Base-by-base conservation (phyloP, 2,888 invertebrate genomes). In the Lepidonotus clava region DNA sequence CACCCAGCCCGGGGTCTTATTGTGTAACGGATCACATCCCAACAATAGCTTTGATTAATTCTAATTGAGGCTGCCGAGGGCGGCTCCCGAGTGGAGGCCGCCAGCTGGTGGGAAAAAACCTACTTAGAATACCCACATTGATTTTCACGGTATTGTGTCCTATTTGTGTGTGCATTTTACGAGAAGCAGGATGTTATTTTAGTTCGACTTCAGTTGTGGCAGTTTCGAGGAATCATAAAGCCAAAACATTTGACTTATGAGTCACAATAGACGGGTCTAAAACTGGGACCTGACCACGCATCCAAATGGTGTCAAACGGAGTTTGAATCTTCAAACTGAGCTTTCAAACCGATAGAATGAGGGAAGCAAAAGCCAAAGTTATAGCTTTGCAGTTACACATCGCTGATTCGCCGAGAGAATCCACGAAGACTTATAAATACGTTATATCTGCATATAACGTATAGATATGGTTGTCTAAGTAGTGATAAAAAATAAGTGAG, bases 181-280 rank as follows among this genome's bases (percentile, higher is more conserved):
- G 28, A 14, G 28, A 24, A 28, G 24, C 28, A 61, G 61, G 61
- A 61, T 61, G 61, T 61, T 61, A 61, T 61, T 61, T 61, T 61
- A 61, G 61, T 61, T 61, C 28, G 61, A 32, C 61, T 61, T 28
- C n/a, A 61, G 28, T 61, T 32, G 46, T 18, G 61, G 61, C 61
- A 11, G 61, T 61, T 61, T 14, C 61, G 24, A 28, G 61, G 11
- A 61, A 53, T n/a, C 61, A 61, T 28, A 61, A 28, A 8, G 61
- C 11, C 61, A 61, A 61, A 61, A 61, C 61, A 61, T 61, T 61
- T 61, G 61, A 61, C 61, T 61, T 61, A 61, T 61, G 61, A 61
- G 61, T 61, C 61, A 61, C 61, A 61, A 61, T 61, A 14, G 61
- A 61, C 2, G 5, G 1, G 24, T 5, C 14, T 32, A 11, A 61